Evolutionary conservation across 2,888 invertebrate genomes (phyloP).

Genomic region (Drosophila pegasa): DNA sequence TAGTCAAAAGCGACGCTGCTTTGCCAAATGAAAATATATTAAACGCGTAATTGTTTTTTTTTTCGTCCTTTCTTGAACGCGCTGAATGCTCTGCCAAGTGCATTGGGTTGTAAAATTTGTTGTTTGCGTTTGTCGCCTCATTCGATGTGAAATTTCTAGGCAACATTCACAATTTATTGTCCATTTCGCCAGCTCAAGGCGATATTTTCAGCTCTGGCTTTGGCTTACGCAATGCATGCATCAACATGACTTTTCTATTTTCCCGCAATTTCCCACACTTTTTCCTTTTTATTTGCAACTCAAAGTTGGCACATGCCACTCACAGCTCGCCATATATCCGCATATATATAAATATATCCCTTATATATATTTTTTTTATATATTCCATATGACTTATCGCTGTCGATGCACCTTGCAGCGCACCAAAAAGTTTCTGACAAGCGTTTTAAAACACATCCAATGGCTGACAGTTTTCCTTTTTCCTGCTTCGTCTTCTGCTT

Average conservation of each 20-base stretch:
- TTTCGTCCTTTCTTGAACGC: constrained; percentile 20
- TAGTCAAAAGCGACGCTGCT: constrained; percentile 51
- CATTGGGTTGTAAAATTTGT: constrained; percentile 71
- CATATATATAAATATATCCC: neutral
- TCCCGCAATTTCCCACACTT: constrained; percentile 26
- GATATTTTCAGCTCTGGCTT: constrained; percentile 27
- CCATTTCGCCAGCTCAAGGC: constrained; percentile 28
- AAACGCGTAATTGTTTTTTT: constrained; percentile 74
- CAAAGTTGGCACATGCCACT: constrained; percentile 31
- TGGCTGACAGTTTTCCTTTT: constrained; percentile 43
- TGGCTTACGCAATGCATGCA: constrained; percentile 8
- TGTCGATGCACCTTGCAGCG: constrained; percentile 51
- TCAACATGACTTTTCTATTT: constrained; percentile 72
- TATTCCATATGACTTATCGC: constrained; percentile 48
- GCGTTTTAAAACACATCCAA: constrained; percentile 62
- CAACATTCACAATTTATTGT: constrained; percentile 56
- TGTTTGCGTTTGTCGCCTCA: constrained; percentile 59
- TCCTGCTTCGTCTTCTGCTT: constrained; percentile 10
- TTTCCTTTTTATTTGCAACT: constrained; percentile 27
- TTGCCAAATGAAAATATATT: constrained; percentile 76
- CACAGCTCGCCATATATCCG: constrained; percentile 12
- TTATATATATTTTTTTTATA: neutral
- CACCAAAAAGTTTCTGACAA: constrained; percentile 64
- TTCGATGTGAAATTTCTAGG: constrained; percentile 47
- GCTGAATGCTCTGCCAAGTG: constrained; percentile 58